Evolutionary conservation across 35 echinoderm and acorn worm genomes (phyloP).

Genomic region (Patiria miniata): DNA sequence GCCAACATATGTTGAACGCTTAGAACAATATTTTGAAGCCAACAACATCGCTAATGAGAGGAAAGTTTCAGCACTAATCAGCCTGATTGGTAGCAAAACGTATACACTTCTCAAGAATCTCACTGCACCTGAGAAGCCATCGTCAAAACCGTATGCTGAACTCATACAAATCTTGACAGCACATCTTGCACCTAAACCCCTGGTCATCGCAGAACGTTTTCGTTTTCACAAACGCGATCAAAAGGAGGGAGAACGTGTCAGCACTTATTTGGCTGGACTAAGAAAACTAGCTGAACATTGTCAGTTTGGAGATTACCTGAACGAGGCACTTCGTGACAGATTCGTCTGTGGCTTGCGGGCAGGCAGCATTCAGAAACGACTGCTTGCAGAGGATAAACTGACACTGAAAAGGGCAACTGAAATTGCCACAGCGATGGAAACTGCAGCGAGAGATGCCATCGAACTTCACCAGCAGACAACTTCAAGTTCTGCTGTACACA

Average conservation of each 20-base stretch:
- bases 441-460: slow-evolving; percentile 23
- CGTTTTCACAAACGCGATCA: slow-evolving; percentile 19
- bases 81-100: no score
- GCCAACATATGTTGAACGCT: slow-evolving; percentile 23
- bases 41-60: neutral
- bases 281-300: slow-evolving; percentile 37
- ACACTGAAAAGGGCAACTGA: slow-evolving; percentile 37
- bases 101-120: no score
- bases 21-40: slow-evolving; percentile 10
- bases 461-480: slow-evolving; percentile 1
- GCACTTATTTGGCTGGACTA: slow-evolving; percentile 12
- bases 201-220: slow-evolving; percentile 42
- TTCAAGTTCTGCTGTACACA: neutral
- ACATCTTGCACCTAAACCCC: slow-evolving; percentile 22
- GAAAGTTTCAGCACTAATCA: no score
- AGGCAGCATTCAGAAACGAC: neutral
- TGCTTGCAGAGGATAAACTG: no score
- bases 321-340: slow-evolving; percentile 43
- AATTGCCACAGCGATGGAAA: slow-evolving; percentile 35
- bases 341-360: slow-evolving; percentile 40
- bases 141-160: neutral
- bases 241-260: neutral
- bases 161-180: neutral
- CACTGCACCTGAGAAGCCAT: slow-evolving; percentile 21
- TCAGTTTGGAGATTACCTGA: slow-evolving; percentile 42